Percentiles rank a stretch among this genome's conserved stretches.
These are phyloP conservation scores for Ceyx margarethae DNA, from an alignment of 2,113 vertebrate species.

Conservation along the genomic window DNA sequence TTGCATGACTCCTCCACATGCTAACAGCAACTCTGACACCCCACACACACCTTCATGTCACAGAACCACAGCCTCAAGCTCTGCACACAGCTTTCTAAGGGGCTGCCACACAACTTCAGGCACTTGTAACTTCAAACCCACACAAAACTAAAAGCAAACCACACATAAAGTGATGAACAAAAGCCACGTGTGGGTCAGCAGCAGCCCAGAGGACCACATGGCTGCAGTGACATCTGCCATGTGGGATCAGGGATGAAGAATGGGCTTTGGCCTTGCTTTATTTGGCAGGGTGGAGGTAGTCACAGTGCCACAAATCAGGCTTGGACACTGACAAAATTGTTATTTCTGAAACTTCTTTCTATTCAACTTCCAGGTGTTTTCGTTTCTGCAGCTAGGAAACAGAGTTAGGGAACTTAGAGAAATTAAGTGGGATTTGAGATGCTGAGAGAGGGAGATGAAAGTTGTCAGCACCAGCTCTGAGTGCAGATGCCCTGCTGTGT, in stretches of 20 bases:
- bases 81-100: neutral
- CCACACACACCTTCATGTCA: neutral
- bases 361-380: neutral
- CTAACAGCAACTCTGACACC: accelerated
- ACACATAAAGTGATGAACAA: neutral
- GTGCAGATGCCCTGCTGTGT: neutral
- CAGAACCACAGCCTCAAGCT: neutral
- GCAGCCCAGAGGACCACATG: neutral
- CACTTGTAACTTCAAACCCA: neutral
- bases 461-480: neutral
- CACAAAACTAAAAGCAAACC: neutral
- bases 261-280: neutral
- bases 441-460: neutral
- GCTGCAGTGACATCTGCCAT: neutral
- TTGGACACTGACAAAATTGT: neutral
- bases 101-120: neutral
- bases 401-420: neutral
- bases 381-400: neutral
- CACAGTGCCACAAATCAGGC: neutral
- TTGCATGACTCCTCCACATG: neutral
- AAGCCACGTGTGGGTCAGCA: neutral
- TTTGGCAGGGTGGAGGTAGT: neutral
- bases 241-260: neutral
- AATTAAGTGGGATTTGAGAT: constrained; percentile 4
- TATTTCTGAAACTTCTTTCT: neutral